A percentile compares a stretch with the other conserved stretches of the same genome.
Evolutionary conservation across 2,113 vertebrate genomes (phyloP).

Genomic region (Tamias sibiricus): DNA sequence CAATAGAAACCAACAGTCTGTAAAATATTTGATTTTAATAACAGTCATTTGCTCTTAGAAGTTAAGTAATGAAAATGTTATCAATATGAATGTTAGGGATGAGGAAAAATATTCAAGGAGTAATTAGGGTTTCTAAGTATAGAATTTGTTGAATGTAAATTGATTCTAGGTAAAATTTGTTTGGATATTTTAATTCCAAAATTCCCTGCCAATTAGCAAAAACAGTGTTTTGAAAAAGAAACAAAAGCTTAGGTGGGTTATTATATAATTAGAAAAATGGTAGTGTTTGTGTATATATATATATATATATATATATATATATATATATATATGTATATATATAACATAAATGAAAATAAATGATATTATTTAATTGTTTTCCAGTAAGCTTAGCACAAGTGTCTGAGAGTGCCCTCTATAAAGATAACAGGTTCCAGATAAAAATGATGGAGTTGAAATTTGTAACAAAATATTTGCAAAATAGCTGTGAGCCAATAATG

Average conservation of each 20-base stretch:
- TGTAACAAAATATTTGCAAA: background rate
- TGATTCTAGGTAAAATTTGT: conserved; percentile 19
- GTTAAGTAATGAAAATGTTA: conserved; percentile 70
- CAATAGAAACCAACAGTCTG: conserved; percentile 55
- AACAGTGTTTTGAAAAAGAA: background rate
- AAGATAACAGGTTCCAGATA: background rate
- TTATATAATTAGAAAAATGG: background rate
- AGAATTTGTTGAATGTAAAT: conserved; percentile 21
- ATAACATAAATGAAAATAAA: conserved; percentile 35
- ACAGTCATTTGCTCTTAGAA: conserved; percentile 58
- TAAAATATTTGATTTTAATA: conserved; percentile 71
- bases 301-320: no score
- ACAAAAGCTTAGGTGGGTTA: background rate
- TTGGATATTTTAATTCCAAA: background rate
- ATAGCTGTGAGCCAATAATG: background rate
- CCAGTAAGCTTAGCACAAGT: background rate
- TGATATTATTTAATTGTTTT: background rate
- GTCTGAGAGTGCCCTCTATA: background rate
- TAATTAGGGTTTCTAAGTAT: background rate
- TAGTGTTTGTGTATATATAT: no score
- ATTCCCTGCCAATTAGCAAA: background rate
- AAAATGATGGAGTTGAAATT: background rate
- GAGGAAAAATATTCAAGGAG: conserved; percentile 19
- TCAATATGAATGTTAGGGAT: conserved; percentile 27
- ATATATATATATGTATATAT: no score